Percentiles rank a stretch among this genome's conserved stretches.
Conservation (phyloP, 2,113 vertebrate species). For the Corvus hawaiiensis region DNA sequence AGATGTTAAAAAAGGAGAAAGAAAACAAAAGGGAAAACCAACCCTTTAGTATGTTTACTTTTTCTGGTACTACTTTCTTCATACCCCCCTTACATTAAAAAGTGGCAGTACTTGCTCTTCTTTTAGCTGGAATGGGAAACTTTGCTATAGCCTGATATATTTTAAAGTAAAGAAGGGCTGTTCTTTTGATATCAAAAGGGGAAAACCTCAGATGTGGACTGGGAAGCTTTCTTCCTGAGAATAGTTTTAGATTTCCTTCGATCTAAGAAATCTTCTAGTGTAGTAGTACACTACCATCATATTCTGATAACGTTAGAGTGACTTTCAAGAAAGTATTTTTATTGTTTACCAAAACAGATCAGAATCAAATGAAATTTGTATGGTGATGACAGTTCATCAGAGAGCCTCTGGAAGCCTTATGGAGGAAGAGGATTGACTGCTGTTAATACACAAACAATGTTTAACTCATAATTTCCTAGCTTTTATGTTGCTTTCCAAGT, state of each 20-base stretch:
- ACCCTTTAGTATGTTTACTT: not conserved
- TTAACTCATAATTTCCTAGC: not conserved
- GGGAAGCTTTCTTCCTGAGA: not conserved
- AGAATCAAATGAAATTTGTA: not conserved
- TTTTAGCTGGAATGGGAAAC: not conserved
- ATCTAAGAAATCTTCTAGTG: not conserved
- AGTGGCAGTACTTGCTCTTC: not conserved
- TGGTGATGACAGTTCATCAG: not conserved
- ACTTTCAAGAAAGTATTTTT: not conserved
- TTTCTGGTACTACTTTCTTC: not conserved
- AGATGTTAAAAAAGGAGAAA: not conserved
- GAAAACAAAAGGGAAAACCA: not conserved
- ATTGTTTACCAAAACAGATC: not conserved
- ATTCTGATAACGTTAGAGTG: not conserved
- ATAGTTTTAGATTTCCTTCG: not conserved
- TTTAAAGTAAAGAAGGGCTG: not conserved
- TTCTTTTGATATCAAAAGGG: not conserved
- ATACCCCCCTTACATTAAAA: not conserved
- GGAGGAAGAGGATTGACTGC: not conserved
- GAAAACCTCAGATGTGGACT: not conserved
- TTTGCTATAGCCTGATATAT: not conserved
- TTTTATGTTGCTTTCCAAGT: not conserved
- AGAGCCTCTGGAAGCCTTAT: not conserved
- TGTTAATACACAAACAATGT: not conserved
- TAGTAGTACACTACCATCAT: not conserved